phyloP scores from a whole-genome alignment of 1,140 invertebrate genomes.

The Ephestia elutella region DNA sequence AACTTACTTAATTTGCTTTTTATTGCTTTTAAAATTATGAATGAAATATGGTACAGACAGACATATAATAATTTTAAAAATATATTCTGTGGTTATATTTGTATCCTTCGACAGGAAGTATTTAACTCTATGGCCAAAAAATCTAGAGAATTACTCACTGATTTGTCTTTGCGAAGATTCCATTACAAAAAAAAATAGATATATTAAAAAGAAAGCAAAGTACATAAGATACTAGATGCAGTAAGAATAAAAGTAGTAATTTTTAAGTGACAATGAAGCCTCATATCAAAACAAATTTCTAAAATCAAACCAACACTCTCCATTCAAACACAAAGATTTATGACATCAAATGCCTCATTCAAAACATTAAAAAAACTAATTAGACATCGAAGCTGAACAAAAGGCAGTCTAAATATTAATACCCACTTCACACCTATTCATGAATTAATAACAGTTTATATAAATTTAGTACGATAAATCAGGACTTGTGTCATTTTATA shows the following conservation, averaged over 20 bases:
- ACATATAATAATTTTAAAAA: neutral
- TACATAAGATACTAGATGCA: too few relatives aligned
- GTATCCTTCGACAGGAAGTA: too few relatives aligned
- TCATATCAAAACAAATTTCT: neutral
- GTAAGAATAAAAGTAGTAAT: neutral
- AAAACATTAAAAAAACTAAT: slow-evolving; percentile 1
- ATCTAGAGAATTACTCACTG: too few relatives aligned
- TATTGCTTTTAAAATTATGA: neutral
- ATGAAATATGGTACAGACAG: neutral
- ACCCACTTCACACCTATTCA: slow-evolving; percentile 5
- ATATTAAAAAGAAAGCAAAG: too few relatives aligned
- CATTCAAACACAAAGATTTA: neutral
- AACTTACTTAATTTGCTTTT: neutral
- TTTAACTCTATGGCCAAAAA: too few relatives aligned
- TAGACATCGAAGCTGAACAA: slow-evolving; percentile 7
- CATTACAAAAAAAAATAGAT: too few relatives aligned
- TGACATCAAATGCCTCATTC: neutral
- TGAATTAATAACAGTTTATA: slow-evolving; percentile 8
- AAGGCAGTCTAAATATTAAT: neutral
- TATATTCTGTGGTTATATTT: too few relatives aligned
- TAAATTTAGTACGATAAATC: slow-evolving; percentile 9
- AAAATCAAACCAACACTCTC: neutral
- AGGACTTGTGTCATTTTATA: slow-evolving; percentile 8
- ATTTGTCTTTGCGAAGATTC: too few relatives aligned
- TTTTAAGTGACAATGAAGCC: neutral